Evolutionary conservation across 1,140 invertebrate species (phyloP).

Genomic region (Drosophila ambigua): DNA sequence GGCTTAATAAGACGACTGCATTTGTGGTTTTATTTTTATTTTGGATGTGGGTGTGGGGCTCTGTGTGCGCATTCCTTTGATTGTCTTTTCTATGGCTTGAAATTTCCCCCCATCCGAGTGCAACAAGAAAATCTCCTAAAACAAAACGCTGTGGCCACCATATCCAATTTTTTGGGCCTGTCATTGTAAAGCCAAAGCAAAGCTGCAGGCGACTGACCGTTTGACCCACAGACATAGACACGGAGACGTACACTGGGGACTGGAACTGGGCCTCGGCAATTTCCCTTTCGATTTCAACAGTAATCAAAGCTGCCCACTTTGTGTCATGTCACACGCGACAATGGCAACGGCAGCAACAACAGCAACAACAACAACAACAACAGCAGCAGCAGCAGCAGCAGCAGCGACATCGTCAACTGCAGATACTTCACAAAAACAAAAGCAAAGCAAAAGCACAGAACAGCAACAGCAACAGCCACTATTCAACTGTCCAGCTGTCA

Average conservation of each 20-base stretch:
- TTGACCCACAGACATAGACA: slow-evolving; percentile 51
- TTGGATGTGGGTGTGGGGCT: not conserved
- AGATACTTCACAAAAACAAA: slow-evolving; percentile 79
- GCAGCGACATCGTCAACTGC: slow-evolving; percentile 59
- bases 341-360: slow-evolving; percentile 27
- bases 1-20: slow-evolving; percentile 32
- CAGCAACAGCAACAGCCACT: slow-evolving; percentile 53
- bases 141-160: slow-evolving; percentile 25
- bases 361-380: slow-evolving; percentile 10
- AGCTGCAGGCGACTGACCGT: slow-evolving; percentile 12
- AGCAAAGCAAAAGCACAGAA: slow-evolving; percentile 70
- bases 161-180: slow-evolving; percentile 37
- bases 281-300: slow-evolving; percentile 80
- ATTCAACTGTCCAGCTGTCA: slow-evolving; percentile 65
- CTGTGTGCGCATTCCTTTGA: slow-evolving; percentile 2
- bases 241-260: slow-evolving; percentile 14
- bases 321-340: slow-evolving; percentile 69
- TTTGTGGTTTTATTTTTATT: not conserved
- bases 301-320: slow-evolving; percentile 81
- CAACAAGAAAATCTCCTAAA: slow-evolving; percentile 38
- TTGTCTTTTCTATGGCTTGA: slow-evolving; percentile 4
- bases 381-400: slow-evolving; percentile 22
- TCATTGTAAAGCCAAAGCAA: slow-evolving; percentile 6
- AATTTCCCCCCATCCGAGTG: not conserved
- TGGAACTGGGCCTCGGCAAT: slow-evolving; percentile 64